Conservation (phyloP, 2,888 invertebrate genomes). For the Lasioglossum figueresi region DNA sequence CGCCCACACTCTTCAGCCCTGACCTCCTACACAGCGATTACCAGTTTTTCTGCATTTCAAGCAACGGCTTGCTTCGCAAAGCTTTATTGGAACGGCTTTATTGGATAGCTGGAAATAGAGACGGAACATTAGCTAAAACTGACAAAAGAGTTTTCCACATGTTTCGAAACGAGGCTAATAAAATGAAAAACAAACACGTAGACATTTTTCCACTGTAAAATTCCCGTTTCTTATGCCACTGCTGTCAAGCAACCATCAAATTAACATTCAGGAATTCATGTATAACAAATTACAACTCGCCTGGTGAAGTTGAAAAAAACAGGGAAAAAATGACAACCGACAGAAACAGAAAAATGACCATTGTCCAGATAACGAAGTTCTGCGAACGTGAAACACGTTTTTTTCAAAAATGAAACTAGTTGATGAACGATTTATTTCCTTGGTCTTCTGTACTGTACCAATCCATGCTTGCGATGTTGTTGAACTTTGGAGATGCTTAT, state of each 20-base stretch:
- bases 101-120: background rate
- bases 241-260: background rate
- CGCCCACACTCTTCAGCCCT: background rate
- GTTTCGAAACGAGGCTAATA: background rate
- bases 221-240: background rate
- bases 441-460: background rate
- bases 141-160: background rate
- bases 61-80: background rate
- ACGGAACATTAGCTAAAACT: background rate
- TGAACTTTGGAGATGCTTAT: background rate
- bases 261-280: background rate
- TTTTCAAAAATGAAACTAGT: background rate
- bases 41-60: background rate
- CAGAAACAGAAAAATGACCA: background rate
- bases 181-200: background rate
- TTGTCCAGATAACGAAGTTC: conserved; percentile 1
- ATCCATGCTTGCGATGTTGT: background rate
- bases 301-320: background rate
- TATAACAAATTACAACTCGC: background rate
- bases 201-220: background rate
- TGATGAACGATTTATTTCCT: background rate
- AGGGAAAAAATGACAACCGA: background rate
- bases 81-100: conserved; percentile 1
- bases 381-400: background rate
- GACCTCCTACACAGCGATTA: background rate